Base-by-base conservation (phyloP, 2,888 invertebrate genomes). In the Exocentrus adspersus region DNA sequence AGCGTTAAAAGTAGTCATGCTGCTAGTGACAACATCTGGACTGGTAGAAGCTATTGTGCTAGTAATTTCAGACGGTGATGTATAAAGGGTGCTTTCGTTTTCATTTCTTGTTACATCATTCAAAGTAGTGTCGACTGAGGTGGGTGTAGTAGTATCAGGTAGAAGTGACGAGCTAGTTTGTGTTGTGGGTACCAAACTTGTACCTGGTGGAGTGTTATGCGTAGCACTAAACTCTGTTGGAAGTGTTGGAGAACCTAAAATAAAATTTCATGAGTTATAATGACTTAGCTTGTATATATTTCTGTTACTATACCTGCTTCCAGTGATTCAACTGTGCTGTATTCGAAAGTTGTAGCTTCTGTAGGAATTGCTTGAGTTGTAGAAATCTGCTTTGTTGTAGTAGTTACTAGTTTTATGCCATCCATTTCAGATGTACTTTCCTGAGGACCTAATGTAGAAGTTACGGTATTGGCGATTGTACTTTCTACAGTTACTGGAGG, bases 381-480 rank as follows among this genome's bases (percentile, higher is more conserved):
- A 43, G 43, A 20, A 43, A 30, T 14, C 32, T 17, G 17, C 19
- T 30, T 12, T 16, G 50, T 50, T 3, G 50, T 51, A 19, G 19
- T 17, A 19, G 19, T 17, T 19, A 19, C 17, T 37, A 41, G 19
- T 21, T 57, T 43, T 24, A n/a, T 61, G 32, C 28, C 51, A 50
- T 16, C 16, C 14, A 37, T n/a, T 12, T 20, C 24, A 41, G 43
- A 53, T 14, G 64, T 61, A 6, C 20, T 58, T 10, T 20, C 48
- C 62, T 62, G 62, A 32, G 67, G 59, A 10, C 62, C 48, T 43
- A 64, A 28, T 28, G 32, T 24, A n/a, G 21, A 14, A 21, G 19
- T 52, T 42, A 37, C 32, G 6, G 46, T 43, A 48, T 16, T 48
- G 4, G 37, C 7, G 9, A 50, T 62, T 16, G 63, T 64, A 61